Evolutionary conservation across 2,797 vertebrate species (phyloP).

Genomic region (Rhodeus uyekii): DNA sequence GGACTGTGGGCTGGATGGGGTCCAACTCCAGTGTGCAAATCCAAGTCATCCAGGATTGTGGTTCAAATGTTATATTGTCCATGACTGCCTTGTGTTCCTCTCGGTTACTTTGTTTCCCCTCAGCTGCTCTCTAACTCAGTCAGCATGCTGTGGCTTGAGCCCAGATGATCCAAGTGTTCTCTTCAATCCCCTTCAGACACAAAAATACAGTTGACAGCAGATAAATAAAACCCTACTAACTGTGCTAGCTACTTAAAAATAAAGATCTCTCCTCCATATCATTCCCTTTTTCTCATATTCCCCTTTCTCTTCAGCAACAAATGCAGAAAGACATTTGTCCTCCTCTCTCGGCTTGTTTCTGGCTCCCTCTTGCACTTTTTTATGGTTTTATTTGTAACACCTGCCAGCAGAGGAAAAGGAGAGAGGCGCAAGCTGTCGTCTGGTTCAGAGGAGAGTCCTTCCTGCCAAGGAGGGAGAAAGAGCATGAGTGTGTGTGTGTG

Average conservation of each 20-base stretch:
- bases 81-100: constrained; percentile 79
- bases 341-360: constrained; percentile 62
- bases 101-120: constrained; percentile 55
- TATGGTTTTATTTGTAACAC: constrained; percentile 77
- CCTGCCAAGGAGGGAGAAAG: constrained; percentile 41
- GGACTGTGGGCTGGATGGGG: constrained; percentile 67
- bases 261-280: constrained; percentile 69
- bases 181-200: constrained; percentile 41
- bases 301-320: constrained; percentile 59
- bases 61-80: constrained; percentile 70
- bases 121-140: constrained; percentile 32
- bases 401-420: constrained; percentile 66
- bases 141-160: constrained; percentile 39
- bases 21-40: constrained; percentile 72
- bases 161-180: constrained; percentile 45
- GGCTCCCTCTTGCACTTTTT: constrained; percentile 70
- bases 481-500: constrained; percentile 37
- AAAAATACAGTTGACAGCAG: constrained; percentile 50
- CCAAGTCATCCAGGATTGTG: constrained; percentile 71
- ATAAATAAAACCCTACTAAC: constrained; percentile 64
- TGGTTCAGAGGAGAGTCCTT: constrained; percentile 54
- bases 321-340: constrained; percentile 64
- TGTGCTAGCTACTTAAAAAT: constrained; percentile 69
- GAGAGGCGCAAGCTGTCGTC: constrained; percentile 53
- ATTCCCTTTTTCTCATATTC: constrained; percentile 22